Evolutionary conservation across 2,113 vertebrate species (phyloP), one percentile per base, ranked within the genome.

Genomic region (Ciconia maguari): DNA sequence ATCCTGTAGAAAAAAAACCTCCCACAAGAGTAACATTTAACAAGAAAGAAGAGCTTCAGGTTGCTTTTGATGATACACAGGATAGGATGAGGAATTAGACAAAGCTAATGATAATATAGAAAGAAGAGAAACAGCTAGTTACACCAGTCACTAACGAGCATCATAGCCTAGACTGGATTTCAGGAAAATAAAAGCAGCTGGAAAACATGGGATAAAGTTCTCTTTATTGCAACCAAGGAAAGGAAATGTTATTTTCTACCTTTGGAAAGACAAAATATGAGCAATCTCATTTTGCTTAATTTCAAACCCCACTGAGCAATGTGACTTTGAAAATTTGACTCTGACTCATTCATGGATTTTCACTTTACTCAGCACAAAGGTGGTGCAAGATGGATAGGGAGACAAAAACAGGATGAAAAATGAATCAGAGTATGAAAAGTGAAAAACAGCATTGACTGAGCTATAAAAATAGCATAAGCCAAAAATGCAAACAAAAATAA

Each of bases 311-410:
- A 64, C 42, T 72, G 62, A 93, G 89, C 85, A 92, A 79, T 83
- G 70, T 91, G 88, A 96, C 81, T 83, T 84, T 91, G 93, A 96
- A 95, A 89, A 93, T 77, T 88, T 71, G 68, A 86, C 55, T 95
- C 68, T 90, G 82, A 86, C 52, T 94, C 91, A 80, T 83, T 74
- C 69, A 42, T 51, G 29, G 52, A 80, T 95, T 96, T 96, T 89
- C 62, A 58, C 66, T 95, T 92, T 85, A 70, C 70, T 93, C 93
- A 94, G 87, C 75, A 77, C 7, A 68, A 42, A 68, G 25, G 36
- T 85, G 81, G 49, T 70, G 9, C 9, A 79, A 79, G 58, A 95
- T 86, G 76, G 76, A 84, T 66, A 92, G 76, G 51, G 62, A 94
- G 42, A 95, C 92, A 41, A 79, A 94, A 95, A 80, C 75, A 92